These are phyloP conservation scores for Trachythela sp. DNA, from an alignment of 64 coral and sea anemone species.

Conservation along the genomic window DNA sequence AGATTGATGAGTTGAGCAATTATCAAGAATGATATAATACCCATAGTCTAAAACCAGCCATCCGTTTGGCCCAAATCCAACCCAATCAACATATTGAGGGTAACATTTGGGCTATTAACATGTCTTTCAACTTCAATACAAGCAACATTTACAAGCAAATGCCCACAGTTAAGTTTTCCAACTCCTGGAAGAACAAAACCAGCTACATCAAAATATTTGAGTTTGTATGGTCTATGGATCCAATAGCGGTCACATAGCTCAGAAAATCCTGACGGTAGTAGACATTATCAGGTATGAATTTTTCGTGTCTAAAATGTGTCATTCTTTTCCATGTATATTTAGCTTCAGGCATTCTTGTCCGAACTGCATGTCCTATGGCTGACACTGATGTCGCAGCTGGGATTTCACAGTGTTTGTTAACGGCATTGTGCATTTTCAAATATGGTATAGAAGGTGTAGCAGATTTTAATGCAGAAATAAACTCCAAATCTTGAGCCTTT, in stretches of 20 bases:
- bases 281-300: slow-evolving; percentile 29
- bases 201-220: slow-evolving; percentile 55
- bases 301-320: slow-evolving; percentile 22
- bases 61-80: not conserved
- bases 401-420: not conserved
- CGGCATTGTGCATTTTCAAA: not conserved
- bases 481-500: not conserved
- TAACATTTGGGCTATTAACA: slow-evolving; percentile 37
- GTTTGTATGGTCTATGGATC: slow-evolving; percentile 21
- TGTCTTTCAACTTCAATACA: slow-evolving; percentile 32
- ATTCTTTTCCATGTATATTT: slow-evolving; percentile 52
- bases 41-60: not conserved
- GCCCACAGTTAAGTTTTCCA: slow-evolving; percentile 49
- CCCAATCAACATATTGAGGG: slow-evolving; percentile 28
- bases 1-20: not conserved
- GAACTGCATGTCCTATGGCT: slow-evolving; percentile 30
- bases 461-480: not conserved
- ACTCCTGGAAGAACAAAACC: slow-evolving; percentile 44
- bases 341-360: slow-evolving; percentile 15
- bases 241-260: slow-evolving; percentile 34
- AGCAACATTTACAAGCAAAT: slow-evolving; percentile 10
- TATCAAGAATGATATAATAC: not conserved
- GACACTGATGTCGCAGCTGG: not conserved
- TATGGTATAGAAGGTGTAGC: slow-evolving; percentile 16
- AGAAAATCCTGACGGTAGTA: slow-evolving; percentile 41